Evolutionary conservation across 2,797 vertebrate species (phyloP), one percentile per base, ranked within the genome.

Genomic region (Mormyrops boulengeri): DNA sequence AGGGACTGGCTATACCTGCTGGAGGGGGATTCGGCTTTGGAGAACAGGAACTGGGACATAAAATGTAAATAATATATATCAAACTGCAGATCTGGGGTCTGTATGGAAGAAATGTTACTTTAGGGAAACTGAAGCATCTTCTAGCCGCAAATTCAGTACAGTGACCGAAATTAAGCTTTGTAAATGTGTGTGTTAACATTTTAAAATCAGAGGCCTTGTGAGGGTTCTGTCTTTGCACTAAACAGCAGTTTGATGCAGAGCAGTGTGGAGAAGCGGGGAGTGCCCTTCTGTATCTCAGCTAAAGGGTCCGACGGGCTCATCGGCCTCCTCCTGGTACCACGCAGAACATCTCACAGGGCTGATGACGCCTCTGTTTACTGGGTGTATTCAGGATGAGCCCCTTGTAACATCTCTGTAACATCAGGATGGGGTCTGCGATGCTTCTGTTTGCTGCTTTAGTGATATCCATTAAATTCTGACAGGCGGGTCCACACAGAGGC

Each of bases 161-260:
- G 17, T n/a, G 19, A 57, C 19, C 19, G 2, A 60, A 60, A 60
- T 62, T 2, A 62, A 62, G 57, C 57, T 22, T 26, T 62, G 26
- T 26, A 22, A 60, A 60, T 2, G 5, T 55, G 17, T 55, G 53
- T 55, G 17, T 55, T 55, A 55, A 55, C 4, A 7, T 26, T 62
- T 26, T 62, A n/a, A 60, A 60, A 22, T 0, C 53, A 55, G 53
- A 19, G 17, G 19, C 19, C 19, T 7, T 8, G 55, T 7, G n/a
- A 8, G 55, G 55, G 55, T 4, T 26, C 55, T 17, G 91, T 91
- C 19, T n/a, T n/a, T 2, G 19, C 17, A 57, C 19, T 0, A 85
- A 89, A 91, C 92, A 93, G 93, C 94, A 95, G 94, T 95, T 94
- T 95, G 92, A 94, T 94, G 26, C 66, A 14, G 26, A 12, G 30